Evolutionary conservation across 2,113 vertebrate genomes (phyloP).

Genomic region (Cyanoramphus novaezelandiae): DNA sequence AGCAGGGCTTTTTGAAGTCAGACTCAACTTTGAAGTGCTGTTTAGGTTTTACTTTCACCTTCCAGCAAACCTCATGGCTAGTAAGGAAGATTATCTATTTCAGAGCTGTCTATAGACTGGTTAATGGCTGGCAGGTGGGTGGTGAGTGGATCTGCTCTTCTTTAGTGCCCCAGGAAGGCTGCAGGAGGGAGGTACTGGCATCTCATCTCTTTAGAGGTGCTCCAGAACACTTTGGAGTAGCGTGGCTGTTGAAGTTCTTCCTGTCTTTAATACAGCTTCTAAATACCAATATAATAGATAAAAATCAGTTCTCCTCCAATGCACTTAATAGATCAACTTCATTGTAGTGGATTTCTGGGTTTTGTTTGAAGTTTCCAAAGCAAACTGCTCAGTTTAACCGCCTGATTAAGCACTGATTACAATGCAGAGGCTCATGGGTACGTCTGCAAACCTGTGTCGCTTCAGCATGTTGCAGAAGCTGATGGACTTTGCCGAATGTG

Average conservation of each 20-base stretch:
- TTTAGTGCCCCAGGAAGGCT: background rate
- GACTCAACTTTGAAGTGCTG: background rate
- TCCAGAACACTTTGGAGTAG: background rate
- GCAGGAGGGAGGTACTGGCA: background rate
- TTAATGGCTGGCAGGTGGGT: background rate
- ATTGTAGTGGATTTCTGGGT: background rate
- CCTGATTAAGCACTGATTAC: background rate
- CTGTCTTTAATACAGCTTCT: background rate
- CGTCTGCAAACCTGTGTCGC: background rate
- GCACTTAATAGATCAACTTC: background rate
- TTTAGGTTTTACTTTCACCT: background rate
- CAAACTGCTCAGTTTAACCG: background rate
- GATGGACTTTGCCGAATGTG: background rate
- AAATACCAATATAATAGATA: background rate
- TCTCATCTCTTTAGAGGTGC: background rate
- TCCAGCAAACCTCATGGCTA: background rate
- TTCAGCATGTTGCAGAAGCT: background rate
- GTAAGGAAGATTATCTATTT: background rate
- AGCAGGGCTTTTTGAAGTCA: background rate
- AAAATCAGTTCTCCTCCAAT: background rate
- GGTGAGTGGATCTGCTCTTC: background rate
- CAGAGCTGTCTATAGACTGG: background rate
- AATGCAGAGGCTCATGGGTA: background rate
- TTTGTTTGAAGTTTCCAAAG: background rate
- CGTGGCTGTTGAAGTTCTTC: background rate